Base-by-base conservation (phyloP, 1,140 invertebrate genomes). In the Drosophila simulans region DNA sequence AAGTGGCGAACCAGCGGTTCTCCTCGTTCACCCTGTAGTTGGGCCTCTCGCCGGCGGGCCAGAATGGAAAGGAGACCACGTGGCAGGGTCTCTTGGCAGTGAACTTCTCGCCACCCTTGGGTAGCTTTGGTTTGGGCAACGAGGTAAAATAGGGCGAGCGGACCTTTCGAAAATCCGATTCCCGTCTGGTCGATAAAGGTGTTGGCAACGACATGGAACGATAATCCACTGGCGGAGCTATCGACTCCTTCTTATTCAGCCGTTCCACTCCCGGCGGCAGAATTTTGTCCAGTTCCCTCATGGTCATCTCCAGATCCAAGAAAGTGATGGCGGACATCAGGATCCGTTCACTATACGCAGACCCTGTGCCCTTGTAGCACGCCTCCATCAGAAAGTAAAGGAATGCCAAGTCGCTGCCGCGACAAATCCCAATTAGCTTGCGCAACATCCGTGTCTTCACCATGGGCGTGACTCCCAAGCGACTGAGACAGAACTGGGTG, bases 351-450 rank as follows among this genome's bases (percentile, higher is more conserved):
- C 52, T 64, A 17, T 70, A 69, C 10, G 13, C 25, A 4, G 31
- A 49, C 4, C 40, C 39, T 2, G 55, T 25, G 2, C 22, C 43
- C 25, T 70, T 77, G 11, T 77, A 77, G 13, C 56, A 52, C 11
- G 63, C 64, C 51, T 77, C 74, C 20, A 55, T 13, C 2, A 77
- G 51, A 17, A 77, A 77, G 43, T 77, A 77, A 3, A 77, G 49
- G 1, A 77, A 77, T 17, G 73, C 74, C 20, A 77, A 20, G n/a
- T 62, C 56, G 20, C 64, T 77, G 42, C 56, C 13, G 5, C 74
- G 74, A 25, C 73, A 52, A 4, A 49, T 22, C 1, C 3, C 3
- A 15, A 77, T 37, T 0, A 77, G 39, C n/a, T 62, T 60, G 0
- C 3, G 5, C 0, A 77, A 15, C 25, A 34, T 27, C 8, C n/a